A percentile compares a stretch with the other conserved stretches of the same genome.
These are phyloP conservation scores for Synchiropus splendidus DNA, from an alignment of 2,113 vertebrate species.

Conservation along the genomic window DNA sequence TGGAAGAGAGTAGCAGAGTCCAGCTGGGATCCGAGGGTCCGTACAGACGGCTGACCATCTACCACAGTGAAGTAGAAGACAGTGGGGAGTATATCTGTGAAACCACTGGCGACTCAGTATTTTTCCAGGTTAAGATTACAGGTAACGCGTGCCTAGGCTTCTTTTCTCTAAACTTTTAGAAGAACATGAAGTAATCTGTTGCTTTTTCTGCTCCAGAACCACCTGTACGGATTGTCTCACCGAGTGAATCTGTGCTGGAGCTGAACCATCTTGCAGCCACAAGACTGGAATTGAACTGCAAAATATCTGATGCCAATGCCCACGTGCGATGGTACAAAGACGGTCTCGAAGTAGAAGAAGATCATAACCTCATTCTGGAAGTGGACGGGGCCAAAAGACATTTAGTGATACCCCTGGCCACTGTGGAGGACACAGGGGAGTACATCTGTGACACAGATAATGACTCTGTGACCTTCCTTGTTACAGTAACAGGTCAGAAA, in stretches of 20 bases:
- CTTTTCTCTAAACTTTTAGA: too few relatives aligned
- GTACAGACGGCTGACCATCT: conserved; percentile 64
- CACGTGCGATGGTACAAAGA: conserved; percentile 78
- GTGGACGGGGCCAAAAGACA: conserved; percentile 51
- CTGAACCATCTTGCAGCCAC: conserved; percentile 51
- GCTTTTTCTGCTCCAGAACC: conserved; percentile 57
- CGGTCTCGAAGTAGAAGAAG: conserved; percentile 67
- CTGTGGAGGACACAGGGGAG: conserved; percentile 66
- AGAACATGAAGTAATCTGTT: neutral
- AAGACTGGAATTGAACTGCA: conserved; percentile 74
- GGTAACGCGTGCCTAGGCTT: conserved; percentile 48
- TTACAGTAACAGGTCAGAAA: conserved; percentile 73
- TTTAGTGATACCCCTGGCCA: conserved; percentile 67
- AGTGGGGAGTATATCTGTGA: conserved; percentile 82
- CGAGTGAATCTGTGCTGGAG: conserved; percentile 53
- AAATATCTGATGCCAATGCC: conserved; percentile 63
- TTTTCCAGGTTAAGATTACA: conserved; percentile 76
- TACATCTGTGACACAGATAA: conserved; percentile 77
- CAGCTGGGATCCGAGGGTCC: conserved; percentile 66
- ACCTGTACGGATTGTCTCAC: conserved; percentile 67
- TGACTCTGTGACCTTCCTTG: conserved; percentile 72
- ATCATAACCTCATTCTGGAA: conserved; percentile 60
- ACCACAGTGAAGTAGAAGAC: conserved; percentile 46
- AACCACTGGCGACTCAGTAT: conserved; percentile 75
- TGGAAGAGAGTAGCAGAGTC: conserved; percentile 53